Base-by-base conservation (phyloP, 64 coral and sea anemone species). In the Porites australiensis region DNA sequence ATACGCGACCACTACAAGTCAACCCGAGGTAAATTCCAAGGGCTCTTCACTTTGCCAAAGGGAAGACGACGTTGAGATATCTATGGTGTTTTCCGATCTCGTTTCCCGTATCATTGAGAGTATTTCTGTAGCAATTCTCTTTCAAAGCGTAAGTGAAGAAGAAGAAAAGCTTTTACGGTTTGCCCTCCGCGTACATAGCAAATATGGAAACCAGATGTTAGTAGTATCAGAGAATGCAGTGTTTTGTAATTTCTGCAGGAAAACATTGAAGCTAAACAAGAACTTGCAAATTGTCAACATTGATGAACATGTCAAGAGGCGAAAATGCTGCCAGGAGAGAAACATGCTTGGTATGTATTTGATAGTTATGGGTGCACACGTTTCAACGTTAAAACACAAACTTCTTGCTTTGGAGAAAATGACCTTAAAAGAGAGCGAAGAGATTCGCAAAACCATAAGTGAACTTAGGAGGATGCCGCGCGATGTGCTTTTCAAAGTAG, bases 241-340 rank as follows among this genome's bases (percentile, higher is more conserved):
- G 49, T 69, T 86, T 86, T 86, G 82, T 86, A 15, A 43, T 50
- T 18, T 63, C 18, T 86, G 82, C 67, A 44, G 51, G 50, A 86
- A 69, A 68, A 50, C 82, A 68, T 27, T 86, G 20, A 68, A 89
- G 50, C 10, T 89, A 60, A 89, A 77, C 87, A 89, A 89, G 58
- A 9, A 27, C 44, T 43, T 63, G 4, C 70, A 89, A 77, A 60
- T 61, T 45, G 44, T 15, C 9, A 89, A 89, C 73, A 43, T 89
- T 48, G 58, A 77, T 12, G 70, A 89, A 37, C 87, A 77, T 64
- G 87, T 89, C 15, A 89, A 58, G 57, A 77, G 63, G 37, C 45
- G 77, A 47, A 9, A 57, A 62, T 89, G 87, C 87, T 77, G 20
- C 49, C 77, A 89, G 69, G 87, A 89, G 64, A 53, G 45, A 59